phyloP scores from a whole-genome alignment of 2,113 vertebrate genomes.

The Etia nguti region DNA sequence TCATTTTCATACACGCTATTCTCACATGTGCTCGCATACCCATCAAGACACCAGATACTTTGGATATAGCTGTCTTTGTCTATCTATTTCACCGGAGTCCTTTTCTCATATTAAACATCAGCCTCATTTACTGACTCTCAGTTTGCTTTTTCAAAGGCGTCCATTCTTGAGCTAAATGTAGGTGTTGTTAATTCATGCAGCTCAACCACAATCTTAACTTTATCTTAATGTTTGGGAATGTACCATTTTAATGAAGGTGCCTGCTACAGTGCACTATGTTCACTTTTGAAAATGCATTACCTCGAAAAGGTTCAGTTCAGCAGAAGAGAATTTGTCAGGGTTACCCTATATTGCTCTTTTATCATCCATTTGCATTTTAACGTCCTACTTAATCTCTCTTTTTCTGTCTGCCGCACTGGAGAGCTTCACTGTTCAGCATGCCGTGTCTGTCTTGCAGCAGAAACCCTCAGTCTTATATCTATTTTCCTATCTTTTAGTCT shows the following conservation, averaged over 20 bases:
- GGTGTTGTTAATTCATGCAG: background rate
- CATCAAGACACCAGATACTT: background rate
- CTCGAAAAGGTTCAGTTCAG: background rate
- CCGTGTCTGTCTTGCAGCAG: background rate
- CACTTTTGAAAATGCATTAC: background rate
- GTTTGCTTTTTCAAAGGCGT: background rate
- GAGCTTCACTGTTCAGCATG: background rate
- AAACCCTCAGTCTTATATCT: background rate
- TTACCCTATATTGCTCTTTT: slow-evolving; percentile 5
- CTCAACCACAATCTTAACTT: background rate
- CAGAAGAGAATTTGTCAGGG: background rate
- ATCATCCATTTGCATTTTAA: background rate
- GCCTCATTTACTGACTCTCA: background rate
- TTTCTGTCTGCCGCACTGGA: background rate
- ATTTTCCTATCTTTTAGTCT: slow-evolving; percentile 5
- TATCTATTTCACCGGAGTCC: background rate
- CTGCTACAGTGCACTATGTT: background rate
- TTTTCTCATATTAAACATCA: background rate
- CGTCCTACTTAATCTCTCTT: background rate
- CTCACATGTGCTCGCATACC: background rate
- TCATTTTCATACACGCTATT: background rate
- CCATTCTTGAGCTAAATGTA: background rate
- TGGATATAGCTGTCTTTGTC: background rate
- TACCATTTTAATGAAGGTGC: background rate
- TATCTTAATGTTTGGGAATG: background rate